Evolutionary conservation across 2,888 invertebrate genomes (phyloP), one percentile per base, ranked within the genome.

Genomic region (Tupiocoris notatus): DNA sequence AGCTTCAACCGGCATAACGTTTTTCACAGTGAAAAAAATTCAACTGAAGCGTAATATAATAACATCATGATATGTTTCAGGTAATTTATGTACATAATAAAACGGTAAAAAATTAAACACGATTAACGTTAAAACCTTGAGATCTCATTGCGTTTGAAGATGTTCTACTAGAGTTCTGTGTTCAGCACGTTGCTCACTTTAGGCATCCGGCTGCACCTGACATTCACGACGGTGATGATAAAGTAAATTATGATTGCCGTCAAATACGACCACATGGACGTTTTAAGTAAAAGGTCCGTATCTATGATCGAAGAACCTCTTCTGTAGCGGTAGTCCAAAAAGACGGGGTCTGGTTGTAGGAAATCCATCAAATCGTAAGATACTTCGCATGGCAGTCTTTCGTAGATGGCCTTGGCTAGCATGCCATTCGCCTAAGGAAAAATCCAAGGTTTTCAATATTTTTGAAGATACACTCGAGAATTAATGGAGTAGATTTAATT

Each of bases 291-390:
- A 1, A 89, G 82, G 0, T 91, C 90, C 0, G 92, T 93, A 82
- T 93, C 91, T 58, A 93, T 92, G 79, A 88, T 87, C 66, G 88
- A 89, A 9, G 77, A 63, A 0, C 78, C 77, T n/a, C 80, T 77
- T 22, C 79, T 74, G 70, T 77, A 78, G 9, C 70, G 77, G 16
- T 67, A 56, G 22, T 78, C 78, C 16, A 80, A 62, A 20, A 76
- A 77, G 0, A 67, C 75, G 12, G 88, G 86, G 80, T 91, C 90
- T 68, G 91, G 89, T 78, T 92, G 91, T 77, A 93, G 85, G 81
- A 91, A 94, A 83, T 94, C 94, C 92, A 94, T 92, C 83, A 91
- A 93, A 84, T 94, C 94, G 80, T 89, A 90, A 67, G 93, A 88
- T 0, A 92, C 89, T 77, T 89, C 89, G 82, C 94, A 94, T 0